Evolutionary conservation across 2,888 invertebrate genomes (phyloP), one percentile per base, ranked within the genome.

Genomic region (Hydrotaea cyrtoneurina): DNA sequence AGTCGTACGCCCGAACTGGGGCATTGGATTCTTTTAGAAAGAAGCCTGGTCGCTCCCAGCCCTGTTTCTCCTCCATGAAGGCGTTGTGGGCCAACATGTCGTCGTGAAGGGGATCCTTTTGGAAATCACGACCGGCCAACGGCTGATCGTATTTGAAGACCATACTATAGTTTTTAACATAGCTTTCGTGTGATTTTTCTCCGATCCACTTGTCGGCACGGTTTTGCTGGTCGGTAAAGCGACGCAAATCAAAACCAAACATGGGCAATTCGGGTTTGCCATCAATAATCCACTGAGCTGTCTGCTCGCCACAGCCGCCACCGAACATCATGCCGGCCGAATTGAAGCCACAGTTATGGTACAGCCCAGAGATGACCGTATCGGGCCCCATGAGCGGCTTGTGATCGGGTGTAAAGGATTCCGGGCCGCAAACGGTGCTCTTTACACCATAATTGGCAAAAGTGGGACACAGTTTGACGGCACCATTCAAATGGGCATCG

Each of bases 251-350:
- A 91, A 96, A 97, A 21, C 94, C 94, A 90, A 96, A 97, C 96
- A 98, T 96, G 88, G 97, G 96, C 88, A 96, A 93, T 78, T 95
- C 94, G 0, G 98, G 98, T 83, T 97, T 94, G 21, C 97, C 98
- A 87, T 95, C 94, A 0, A 96, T 92, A 77, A 98, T 95, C 98
- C 98, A 98, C 78, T 95, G 94, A 0, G 98, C 97, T 89, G 96
- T 94, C 92, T 98, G 96, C 89, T 97, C 95, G 0, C 95, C 96
- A 87, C 96, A 96, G 0, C 98, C 98, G 10, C 97, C 97, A 13
- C 97, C 96, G 88, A 97, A 94, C 96, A 97, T 97, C 95, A 98
- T 97, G 0, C 98, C 98, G 0, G 97, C 95, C 0, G 97, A 97
- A 91, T 98, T 98, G 92, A 96, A 97, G 0, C 97, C 98, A 89